Conservation (phyloP, 2,888 invertebrate genomes). For the Selenia dentaria region DNA sequence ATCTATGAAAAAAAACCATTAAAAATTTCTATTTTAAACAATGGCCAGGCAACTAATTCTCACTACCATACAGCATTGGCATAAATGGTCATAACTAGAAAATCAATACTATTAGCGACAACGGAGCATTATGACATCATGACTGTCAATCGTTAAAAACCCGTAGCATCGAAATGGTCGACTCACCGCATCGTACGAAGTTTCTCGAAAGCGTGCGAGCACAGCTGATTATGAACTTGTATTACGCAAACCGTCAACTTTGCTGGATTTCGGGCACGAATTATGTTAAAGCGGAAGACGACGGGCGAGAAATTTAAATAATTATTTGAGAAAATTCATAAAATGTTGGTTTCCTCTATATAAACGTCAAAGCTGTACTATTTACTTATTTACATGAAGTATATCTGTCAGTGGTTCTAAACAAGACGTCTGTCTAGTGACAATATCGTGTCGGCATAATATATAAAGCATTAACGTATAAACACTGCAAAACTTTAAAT, state of each 20-base stretch:
- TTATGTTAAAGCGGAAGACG: too few species aligned
- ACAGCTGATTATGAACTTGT: slow-evolving; percentile 16
- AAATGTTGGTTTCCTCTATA: too few species aligned
- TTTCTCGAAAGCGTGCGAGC: slow-evolving; percentile 26
- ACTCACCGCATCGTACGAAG: slow-evolving; percentile 21
- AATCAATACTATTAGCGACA: slow-evolving; percentile 21
- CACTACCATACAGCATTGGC: slow-evolving; percentile 18
- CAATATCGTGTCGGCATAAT: too few species aligned
- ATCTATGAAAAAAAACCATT: neutral
- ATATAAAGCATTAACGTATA: too few species aligned
- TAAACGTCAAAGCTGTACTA: too few species aligned
- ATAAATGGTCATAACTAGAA: slow-evolving; percentile 31
- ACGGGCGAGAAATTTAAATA: too few species aligned
- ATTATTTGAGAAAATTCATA: too few species aligned
- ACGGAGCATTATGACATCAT: slow-evolving; percentile 30
- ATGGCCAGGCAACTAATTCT: slow-evolving; percentile 4
- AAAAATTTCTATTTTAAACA: neutral
- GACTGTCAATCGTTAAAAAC: slow-evolving; percentile 22
- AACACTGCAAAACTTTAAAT: too few species aligned
- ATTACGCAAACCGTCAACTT: slow-evolving; percentile 19
- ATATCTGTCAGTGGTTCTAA: too few species aligned
- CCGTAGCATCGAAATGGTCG: slow-evolving; percentile 17
- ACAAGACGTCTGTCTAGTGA: too few species aligned
- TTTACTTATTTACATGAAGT: too few species aligned
- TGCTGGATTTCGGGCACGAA: slow-evolving; percentile 10